These are phyloP conservation scores for Stictocephala bisonia DNA, from an alignment of 2,888 invertebrate species.

Conservation along the genomic window DNA sequence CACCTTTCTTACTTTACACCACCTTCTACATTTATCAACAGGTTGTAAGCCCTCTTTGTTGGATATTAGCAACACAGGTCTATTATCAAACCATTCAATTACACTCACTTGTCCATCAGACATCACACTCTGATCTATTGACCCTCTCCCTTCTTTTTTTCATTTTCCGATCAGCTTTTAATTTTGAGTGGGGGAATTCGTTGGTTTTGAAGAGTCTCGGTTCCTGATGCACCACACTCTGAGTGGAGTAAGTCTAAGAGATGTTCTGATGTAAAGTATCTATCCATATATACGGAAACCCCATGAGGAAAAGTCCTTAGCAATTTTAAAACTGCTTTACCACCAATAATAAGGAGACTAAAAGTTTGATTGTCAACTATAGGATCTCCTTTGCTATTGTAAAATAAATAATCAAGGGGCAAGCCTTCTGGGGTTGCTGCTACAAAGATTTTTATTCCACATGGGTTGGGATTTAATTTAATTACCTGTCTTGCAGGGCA, in stretches of 20 bases:
- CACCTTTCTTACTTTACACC: too few species aligned
- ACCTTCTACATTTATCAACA: neutral
- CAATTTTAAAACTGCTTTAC: slow-evolving; percentile 44
- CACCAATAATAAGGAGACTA: neutral
- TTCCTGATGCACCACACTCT: slow-evolving; percentile 22
- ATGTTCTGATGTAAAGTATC: slow-evolving; percentile 44
- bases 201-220: slow-evolving; percentile 49
- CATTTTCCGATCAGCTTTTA: slow-evolving; percentile 33
- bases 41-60: neutral
- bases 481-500: slow-evolving; percentile 54
- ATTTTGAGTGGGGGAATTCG: slow-evolving; percentile 51
- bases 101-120: slow-evolving; percentile 35
- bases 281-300: slow-evolving; percentile 46
- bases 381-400: slow-evolving; percentile 54
- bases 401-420: slow-evolving; percentile 58
- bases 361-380: slow-evolving; percentile 16
- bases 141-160: slow-evolving; percentile 37
- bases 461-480: slow-evolving; percentile 58
- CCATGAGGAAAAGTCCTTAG: slow-evolving; percentile 38
- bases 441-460: slow-evolving; percentile 61
- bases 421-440: slow-evolving; percentile 57
- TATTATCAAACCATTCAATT: slow-evolving; percentile 41
- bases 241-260: slow-evolving; percentile 41
- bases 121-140: slow-evolving; percentile 25
- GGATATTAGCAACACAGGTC: slow-evolving; percentile 25